Conservation (phyloP, 2,888 invertebrate species). For the Amiota minor region DNA sequence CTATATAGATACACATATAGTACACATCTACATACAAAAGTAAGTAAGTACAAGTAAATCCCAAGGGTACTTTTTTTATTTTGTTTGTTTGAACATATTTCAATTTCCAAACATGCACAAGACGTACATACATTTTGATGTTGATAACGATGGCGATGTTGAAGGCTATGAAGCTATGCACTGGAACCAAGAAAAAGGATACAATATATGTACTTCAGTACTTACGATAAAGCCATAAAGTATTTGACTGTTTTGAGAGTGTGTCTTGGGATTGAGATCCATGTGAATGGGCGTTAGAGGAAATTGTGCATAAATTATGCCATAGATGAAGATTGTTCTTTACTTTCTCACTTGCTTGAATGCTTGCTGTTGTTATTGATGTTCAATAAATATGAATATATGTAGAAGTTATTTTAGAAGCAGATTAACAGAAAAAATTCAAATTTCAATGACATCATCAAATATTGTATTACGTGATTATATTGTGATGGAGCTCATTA, state of each 20-base stretch:
- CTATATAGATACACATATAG: not conserved
- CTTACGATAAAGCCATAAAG: not conserved
- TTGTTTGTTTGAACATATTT: not conserved
- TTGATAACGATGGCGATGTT: not conserved
- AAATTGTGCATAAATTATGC: conserved; percentile 19
- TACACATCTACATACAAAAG: too few relatives aligned
- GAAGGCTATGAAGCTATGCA: too few relatives aligned
- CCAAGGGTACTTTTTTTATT: conserved; percentile 9
- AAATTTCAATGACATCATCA: too few relatives aligned
- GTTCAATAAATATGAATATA: too few relatives aligned
- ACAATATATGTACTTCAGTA: not conserved
- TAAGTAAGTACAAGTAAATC: not conserved
- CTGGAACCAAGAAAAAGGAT: too few relatives aligned
- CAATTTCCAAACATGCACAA: conserved; percentile 10
- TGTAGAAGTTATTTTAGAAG: too few relatives aligned
- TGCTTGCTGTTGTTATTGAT: too few relatives aligned
- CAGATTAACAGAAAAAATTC: too few relatives aligned
- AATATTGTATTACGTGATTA: too few relatives aligned
- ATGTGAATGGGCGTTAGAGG: too few relatives aligned
- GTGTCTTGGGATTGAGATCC: not conserved
- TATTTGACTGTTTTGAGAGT: not conserved
- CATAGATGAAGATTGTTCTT: not conserved
- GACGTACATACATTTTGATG: not conserved
- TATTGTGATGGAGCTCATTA: too few relatives aligned
- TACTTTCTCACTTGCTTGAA: too few relatives aligned